A percentile compares a stretch with the other conserved stretches of the same genome.
phyloP scores from a whole-genome alignment of 2,113 vertebrate genomes.

The Romanogobio albipinnatus region DNA sequence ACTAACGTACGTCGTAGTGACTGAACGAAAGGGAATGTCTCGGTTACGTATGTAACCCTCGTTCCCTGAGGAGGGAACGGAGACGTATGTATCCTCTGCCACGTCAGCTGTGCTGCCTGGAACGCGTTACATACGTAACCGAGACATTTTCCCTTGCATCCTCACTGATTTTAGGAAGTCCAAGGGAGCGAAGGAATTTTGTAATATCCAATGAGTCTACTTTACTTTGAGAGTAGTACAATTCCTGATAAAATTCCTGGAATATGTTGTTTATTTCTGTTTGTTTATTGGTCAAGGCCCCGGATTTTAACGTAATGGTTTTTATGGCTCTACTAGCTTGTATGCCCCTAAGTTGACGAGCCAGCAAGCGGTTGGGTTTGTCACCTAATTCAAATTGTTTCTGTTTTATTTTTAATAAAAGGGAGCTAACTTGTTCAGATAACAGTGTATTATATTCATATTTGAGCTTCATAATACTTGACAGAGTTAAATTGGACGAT shows the following conservation, averaged over 20 bases:
- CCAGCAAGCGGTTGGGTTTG: neutral
- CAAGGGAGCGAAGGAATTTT: no score
- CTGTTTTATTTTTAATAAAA: neutral
- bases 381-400: neutral
- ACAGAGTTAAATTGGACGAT: neutral
- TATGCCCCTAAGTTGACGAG: neutral
- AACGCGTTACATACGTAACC: no score
- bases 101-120: no score
- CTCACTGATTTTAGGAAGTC: no score
- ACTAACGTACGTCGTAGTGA: no score
- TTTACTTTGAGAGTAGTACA: neutral
- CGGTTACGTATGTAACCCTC: no score
- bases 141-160: no score
- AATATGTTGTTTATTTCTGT: neutral
- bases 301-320: neutral
- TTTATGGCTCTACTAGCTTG: neutral
- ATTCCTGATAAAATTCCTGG: neutral
- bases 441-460: neutral
- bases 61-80: no score
- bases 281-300: neutral
- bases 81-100: no score
- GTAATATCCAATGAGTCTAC: no score
- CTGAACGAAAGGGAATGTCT: no score
- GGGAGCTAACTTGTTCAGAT: neutral
- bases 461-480: neutral